Conservation (phyloP, 30 jellyfish, hydroid and myxozoan species). For the Cassiopea andromeda region DNA sequence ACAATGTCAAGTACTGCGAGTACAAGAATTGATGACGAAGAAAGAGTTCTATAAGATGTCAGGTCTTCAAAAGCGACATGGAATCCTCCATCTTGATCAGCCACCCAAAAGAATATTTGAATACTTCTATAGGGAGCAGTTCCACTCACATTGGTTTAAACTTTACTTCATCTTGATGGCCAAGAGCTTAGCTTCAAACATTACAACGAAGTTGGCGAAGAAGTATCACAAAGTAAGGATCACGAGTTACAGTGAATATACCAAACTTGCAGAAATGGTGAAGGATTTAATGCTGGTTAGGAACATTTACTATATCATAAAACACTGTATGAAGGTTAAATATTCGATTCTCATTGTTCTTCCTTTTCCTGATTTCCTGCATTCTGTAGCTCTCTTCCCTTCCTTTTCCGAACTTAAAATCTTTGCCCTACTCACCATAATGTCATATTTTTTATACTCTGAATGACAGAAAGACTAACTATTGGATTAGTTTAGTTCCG, state of each 20-base stretch:
- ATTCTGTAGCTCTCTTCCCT: no score
- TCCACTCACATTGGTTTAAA: constrained; percentile 83
- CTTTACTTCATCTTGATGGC: constrained; percentile 63
- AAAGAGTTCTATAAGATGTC: constrained; percentile 27
- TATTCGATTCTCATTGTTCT: no score
- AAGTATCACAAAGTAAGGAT: constrained; percentile 1
- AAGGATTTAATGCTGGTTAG: constrained; percentile 30
- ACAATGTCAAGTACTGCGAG: constrained; percentile 18
- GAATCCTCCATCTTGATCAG: constrained; percentile 75
- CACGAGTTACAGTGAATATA: constrained; percentile 53
- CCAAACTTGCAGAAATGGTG: constrained; percentile 39
- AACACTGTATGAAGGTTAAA: no score
- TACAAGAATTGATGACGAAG: neutral
- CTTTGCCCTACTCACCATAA: no score
- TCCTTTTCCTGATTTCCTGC: no score
- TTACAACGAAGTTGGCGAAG: constrained; percentile 1
- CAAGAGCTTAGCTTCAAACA: neutral
- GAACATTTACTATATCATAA: neutral
- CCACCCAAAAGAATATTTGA: neutral
- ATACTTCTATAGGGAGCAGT: constrained; percentile 60
- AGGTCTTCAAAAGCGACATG: constrained; percentile 20
- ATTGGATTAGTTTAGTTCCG: no score
- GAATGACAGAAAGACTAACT: no score
- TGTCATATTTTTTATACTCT: no score
- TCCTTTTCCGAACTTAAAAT: no score